Percentiles rank a stretch among this genome's conserved stretches.
Evolutionary conservation across 2,113 vertebrate genomes (phyloP).

Genomic region (Onychostoma macrolepis): DNA sequence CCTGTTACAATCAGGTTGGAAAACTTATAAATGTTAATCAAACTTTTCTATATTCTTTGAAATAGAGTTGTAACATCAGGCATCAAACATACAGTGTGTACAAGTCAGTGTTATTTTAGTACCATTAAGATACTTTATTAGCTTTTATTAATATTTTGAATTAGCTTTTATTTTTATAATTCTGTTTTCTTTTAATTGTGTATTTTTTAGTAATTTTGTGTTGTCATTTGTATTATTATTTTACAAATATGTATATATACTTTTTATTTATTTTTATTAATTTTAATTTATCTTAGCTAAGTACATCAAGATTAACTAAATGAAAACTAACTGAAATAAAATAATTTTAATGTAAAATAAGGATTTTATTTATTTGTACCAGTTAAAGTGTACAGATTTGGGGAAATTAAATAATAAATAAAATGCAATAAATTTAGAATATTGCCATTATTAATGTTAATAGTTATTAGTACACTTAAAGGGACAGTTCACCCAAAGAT

Average conservation of each 20-base stretch:
- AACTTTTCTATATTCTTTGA: neutral
- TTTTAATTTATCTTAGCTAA: neutral
- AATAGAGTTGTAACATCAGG: neutral
- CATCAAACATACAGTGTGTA: neutral
- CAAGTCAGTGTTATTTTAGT: neutral
- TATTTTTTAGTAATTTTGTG: neutral
- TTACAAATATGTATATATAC: too few relatives aligned
- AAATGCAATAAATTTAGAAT: neutral
- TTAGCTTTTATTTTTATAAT: too few relatives aligned
- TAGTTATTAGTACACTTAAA: too few relatives aligned
- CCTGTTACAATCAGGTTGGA: neutral
- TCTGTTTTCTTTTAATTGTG: too few relatives aligned
- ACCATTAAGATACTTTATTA: neutral
- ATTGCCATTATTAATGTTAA: neutral
- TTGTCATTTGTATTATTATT: neutral
- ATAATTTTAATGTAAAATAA: too few relatives aligned
- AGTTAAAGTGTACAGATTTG: neutral
- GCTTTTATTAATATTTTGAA: neutral
- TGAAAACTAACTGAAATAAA: neutral
- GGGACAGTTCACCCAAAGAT: too few relatives aligned
- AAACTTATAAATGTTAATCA: neutral
- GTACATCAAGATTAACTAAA: too few relatives aligned
- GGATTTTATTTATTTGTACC: neutral
- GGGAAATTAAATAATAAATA: neutral
- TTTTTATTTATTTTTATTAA: too few relatives aligned